phyloP scores from a whole-genome alignment of 2,888 invertebrate genomes.

The Serripes groenlandicus region DNA sequence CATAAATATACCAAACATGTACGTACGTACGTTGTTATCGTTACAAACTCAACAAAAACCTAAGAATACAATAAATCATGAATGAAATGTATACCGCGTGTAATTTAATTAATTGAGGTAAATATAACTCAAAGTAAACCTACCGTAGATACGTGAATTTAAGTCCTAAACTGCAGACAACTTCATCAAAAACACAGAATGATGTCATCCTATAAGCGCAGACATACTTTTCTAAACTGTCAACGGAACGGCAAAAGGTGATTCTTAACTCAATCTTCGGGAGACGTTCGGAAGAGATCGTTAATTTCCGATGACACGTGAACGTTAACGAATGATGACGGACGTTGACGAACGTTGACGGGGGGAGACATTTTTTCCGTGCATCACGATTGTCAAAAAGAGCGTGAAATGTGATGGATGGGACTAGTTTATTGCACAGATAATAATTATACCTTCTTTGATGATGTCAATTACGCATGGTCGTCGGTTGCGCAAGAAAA shows the following conservation, averaged over 20 bases:
- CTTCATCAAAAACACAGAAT: conserved; percentile 13
- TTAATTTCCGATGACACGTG: not conserved
- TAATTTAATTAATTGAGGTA: not conserved
- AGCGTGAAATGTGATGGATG: conserved; percentile 22
- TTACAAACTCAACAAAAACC: too few relatives aligned
- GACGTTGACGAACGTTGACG: conserved; percentile 20
- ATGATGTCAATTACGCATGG: conserved; percentile 13
- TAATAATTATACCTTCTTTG: conserved; percentile 21
- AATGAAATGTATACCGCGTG: too few relatives aligned
- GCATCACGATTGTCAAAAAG: conserved; percentile 8
- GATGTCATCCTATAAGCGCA: conserved; percentile 11
- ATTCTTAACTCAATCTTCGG: not conserved
- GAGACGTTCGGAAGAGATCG: not conserved
- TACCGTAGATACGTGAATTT: conserved; percentile 7
- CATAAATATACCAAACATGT: too few relatives aligned
- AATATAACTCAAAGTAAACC: not conserved
- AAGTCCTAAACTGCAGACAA: conserved; percentile 9
- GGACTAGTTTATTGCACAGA: conserved; percentile 21
- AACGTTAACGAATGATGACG: not conserved
- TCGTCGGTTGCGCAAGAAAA: conserved; percentile 9
- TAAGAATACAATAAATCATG: too few relatives aligned
- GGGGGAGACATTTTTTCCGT: not conserved
- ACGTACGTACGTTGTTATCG: too few relatives aligned
- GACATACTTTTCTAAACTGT: conserved; percentile 17
- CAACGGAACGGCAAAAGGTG: not conserved